These are phyloP conservation scores for Coilia nasus DNA, from an alignment of 2,797 vertebrate species.

Conservation along the genomic window DNA sequence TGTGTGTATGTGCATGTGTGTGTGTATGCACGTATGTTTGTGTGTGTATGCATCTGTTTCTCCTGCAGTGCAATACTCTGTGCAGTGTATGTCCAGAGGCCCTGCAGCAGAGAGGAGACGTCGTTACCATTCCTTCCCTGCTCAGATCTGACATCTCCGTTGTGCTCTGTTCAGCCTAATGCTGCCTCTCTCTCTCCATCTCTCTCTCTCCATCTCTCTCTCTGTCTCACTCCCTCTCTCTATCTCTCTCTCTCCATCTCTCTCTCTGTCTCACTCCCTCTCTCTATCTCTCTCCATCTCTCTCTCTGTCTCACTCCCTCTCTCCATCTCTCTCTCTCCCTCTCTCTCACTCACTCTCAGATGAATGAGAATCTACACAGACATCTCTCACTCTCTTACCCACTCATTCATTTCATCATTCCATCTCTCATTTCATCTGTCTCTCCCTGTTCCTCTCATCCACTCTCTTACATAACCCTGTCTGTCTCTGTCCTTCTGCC, in stretches of 20 bases:
- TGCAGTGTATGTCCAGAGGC: background rate
- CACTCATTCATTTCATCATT: background rate
- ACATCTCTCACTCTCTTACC: no score
- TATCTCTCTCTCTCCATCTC: slow-evolving; percentile 2
- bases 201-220: background rate
- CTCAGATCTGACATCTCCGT: background rate
- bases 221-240: background rate
- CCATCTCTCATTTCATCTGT: background rate
- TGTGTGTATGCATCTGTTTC: background rate
- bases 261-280: background rate
- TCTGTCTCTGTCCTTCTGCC: no score
- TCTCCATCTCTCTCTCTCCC: background rate
- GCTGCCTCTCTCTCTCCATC: background rate
- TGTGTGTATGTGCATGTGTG: background rate
- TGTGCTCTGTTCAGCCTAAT: background rate
- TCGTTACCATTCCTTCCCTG: background rate
- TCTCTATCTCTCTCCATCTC: background rate
- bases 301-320: background rate
- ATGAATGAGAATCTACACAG: no score
- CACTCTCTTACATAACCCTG: no score
- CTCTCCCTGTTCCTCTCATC: background rate
- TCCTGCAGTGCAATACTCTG: background rate
- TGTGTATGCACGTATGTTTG: background rate
- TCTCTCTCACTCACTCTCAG: background rate
- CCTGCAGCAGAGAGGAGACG: background rate